phyloP scores from a whole-genome alignment of 1,140 invertebrate genomes.

The Dryas iulia region DNA sequence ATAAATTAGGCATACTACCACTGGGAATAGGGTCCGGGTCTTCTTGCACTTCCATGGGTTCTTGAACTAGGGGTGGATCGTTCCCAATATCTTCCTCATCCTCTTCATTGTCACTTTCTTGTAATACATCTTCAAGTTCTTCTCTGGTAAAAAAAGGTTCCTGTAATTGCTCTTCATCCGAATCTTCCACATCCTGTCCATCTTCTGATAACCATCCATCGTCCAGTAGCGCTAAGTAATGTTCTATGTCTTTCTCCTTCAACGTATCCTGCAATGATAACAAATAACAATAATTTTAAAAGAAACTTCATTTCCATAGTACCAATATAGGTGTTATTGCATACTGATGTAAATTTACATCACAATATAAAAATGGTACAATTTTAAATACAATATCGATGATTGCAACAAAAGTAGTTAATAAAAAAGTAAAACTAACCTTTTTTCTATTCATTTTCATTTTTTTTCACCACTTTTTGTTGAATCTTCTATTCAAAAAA shows the following conservation, averaged over 20 bases:
- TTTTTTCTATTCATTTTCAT: too few species aligned
- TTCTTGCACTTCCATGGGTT: slow-evolving; percentile 4
- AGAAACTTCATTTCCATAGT: slow-evolving; percentile 4
- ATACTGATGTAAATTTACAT: slow-evolving; percentile 14
- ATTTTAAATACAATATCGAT: too few species aligned
- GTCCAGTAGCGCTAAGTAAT: slow-evolving; percentile 4
- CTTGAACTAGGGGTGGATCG: slow-evolving; percentile 4
- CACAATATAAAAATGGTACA: not conserved
- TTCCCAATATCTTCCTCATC: not conserved
- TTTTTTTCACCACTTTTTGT: too few species aligned
- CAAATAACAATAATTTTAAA: too few species aligned
- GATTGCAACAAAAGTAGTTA: too few species aligned
- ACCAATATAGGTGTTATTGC: slow-evolving; percentile 1
- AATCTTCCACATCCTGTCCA: not conserved
- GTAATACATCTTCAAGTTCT: not conserved
- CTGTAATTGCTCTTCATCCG: not conserved
- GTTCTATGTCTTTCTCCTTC: slow-evolving; percentile 10
- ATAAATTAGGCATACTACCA: not conserved
- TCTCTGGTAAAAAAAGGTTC: slow-evolving; percentile 4
- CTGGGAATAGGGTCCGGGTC: slow-evolving; percentile 2
- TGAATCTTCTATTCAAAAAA: too few species aligned
- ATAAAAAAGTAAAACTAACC: too few species aligned
- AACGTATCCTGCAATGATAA: slow-evolving; percentile 4
- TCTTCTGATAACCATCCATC: slow-evolving; percentile 9
- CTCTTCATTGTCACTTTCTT: slow-evolving; percentile 10